Conservation (phyloP, 1,140 invertebrate genomes). For the Euschistus heros region DNA sequence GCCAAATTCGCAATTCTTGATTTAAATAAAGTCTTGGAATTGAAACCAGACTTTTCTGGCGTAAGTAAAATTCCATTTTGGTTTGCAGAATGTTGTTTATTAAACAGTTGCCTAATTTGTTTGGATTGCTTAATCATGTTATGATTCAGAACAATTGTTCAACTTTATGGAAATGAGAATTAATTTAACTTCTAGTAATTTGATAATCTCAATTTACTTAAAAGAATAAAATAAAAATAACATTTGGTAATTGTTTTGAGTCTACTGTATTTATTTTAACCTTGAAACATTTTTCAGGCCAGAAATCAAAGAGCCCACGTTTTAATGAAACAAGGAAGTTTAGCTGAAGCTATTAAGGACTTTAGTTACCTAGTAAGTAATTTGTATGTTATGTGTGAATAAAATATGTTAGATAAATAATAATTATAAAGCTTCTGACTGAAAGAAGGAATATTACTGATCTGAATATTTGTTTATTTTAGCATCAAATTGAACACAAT, state of each 20-base stretch:
- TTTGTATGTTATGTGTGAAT: background rate
- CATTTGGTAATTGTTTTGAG: background rate
- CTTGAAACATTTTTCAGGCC: constrained; percentile 43
- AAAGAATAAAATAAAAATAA: too few relatives aligned
- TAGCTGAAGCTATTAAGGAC: constrained; percentile 71
- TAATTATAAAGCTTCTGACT: background rate
- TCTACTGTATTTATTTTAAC: background rate
- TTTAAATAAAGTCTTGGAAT: constrained; percentile 79
- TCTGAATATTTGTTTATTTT: constrained; percentile 30
- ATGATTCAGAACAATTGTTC: background rate
- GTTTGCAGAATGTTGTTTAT: background rate
- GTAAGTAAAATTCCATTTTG: constrained; percentile 35
- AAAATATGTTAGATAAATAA: background rate
- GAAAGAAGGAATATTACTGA: background rate
- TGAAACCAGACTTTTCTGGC: constrained; percentile 89
- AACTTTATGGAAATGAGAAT: too few relatives aligned
- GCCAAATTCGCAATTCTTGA: constrained; percentile 90
- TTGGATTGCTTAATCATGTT: background rate
- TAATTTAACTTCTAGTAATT: background rate
- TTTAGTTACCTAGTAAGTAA: constrained; percentile 72
- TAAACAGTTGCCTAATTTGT: background rate
- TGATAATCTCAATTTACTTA: background rate
- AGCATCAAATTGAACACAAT: constrained; percentile 68
- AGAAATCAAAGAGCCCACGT: constrained; percentile 76
- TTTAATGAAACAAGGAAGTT: constrained; percentile 78